These are phyloP conservation scores for Trematocara stigmaticum DNA, from an alignment of 2,113 vertebrate genomes.

Conservation along the genomic window DNA sequence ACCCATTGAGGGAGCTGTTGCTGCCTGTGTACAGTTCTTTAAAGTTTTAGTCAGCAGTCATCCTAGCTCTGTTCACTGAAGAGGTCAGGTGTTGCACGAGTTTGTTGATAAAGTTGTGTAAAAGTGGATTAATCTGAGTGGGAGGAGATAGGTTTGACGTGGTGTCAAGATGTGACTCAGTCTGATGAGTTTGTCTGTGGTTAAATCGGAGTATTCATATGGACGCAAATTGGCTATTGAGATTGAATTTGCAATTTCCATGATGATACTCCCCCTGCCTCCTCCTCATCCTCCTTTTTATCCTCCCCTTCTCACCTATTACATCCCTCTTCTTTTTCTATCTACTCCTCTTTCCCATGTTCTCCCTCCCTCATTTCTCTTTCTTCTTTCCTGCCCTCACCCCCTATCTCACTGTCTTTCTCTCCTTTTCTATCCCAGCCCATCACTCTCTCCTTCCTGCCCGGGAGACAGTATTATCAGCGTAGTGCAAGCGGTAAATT, in stretches of 20 bases:
- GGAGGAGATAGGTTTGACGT: not conserved
- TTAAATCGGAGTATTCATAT: slow-evolving; percentile 10
- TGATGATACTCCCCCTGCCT: slow-evolving; percentile 1
- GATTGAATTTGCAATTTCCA: slow-evolving; percentile 46
- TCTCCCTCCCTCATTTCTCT: slow-evolving; percentile 1
- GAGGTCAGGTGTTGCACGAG: not conserved
- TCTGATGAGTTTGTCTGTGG: not conserved
- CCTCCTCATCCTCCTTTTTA: not conserved
- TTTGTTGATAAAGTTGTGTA: not conserved
- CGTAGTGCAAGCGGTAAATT: slow-evolving; percentile 58
- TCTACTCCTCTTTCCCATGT: not conserved
- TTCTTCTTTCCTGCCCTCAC: not conserved
- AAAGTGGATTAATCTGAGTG: slow-evolving; percentile 11
- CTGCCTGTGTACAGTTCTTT: not conserved
- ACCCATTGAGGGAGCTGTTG: not conserved
- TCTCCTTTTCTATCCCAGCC: slow-evolving; percentile 27
- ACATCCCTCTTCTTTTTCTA: not conserved
- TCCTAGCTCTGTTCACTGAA: not conserved
- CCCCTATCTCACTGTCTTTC: slow-evolving; percentile 16
- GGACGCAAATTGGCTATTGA: slow-evolving; percentile 18
- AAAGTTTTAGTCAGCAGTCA: not conserved
- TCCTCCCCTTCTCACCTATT: not conserved
- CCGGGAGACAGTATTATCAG: slow-evolving; percentile 61
- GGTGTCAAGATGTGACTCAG: not conserved
- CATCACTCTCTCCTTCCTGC: slow-evolving; percentile 41